Percentiles rank a stretch among this genome's conserved stretches.
Conservation (phyloP, 2,888 invertebrate species). For the Mesorhabditis belari region DNA sequence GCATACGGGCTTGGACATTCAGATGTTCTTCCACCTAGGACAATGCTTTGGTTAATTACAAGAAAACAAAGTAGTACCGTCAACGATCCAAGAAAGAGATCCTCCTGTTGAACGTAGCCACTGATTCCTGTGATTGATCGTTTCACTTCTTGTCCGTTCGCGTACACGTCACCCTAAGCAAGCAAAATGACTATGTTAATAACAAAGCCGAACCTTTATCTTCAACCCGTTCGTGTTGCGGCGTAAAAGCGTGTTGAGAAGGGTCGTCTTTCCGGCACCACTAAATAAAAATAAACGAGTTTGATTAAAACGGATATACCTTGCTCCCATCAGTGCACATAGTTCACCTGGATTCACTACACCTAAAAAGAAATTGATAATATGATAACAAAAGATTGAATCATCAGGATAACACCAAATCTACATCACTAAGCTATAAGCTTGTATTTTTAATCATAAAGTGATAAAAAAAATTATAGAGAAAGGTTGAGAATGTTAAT, state of each 20-base stretch:
- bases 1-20: constrained; percentile 63
- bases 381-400: no score
- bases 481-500: background rate
- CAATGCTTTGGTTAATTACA: background rate
- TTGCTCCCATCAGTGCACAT: constrained; percentile 51
- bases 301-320: constrained; percentile 11
- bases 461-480: no score
- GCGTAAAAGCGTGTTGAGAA: constrained; percentile 72
- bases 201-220: background rate
- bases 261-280: constrained; percentile 88
- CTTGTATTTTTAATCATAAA: no score
- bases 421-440: no score
- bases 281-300: constrained; percentile 37
- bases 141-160: constrained; percentile 29
- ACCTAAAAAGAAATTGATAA: constrained; percentile 29
- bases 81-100: constrained; percentile 37
- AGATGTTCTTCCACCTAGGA: constrained; percentile 41
- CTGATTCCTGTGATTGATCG: constrained; percentile 54
- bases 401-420: no score
- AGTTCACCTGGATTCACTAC: constrained; percentile 45
- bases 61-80: constrained; percentile 16
- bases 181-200: background rate
- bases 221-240: constrained; percentile 27
- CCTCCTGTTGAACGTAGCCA: constrained; percentile 44
- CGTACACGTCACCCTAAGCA: constrained; percentile 24